Evolutionary conservation across 2,888 invertebrate genomes (phyloP).

Genomic region (Drosophila picticornis): DNA sequence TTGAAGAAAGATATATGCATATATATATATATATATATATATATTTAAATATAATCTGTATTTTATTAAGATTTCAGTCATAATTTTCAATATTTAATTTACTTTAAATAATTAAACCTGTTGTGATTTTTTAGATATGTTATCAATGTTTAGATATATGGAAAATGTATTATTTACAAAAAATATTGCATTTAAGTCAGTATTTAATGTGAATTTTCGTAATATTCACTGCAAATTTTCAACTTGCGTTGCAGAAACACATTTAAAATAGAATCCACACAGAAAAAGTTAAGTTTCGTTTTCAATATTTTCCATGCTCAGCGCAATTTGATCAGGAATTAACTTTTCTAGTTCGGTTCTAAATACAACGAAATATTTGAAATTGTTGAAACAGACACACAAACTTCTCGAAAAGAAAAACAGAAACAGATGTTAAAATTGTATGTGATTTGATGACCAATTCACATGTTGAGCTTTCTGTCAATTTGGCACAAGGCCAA

Average conservation of each 20-base stretch:
- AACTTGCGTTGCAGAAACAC: neutral
- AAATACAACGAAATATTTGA: neutral
- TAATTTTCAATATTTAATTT: neutral
- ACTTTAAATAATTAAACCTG: neutral
- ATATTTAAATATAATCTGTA: too few relatives aligned
- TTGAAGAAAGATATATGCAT: neutral
- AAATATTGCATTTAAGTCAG: neutral
- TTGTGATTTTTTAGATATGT: neutral
- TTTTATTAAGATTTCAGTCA: neutral
- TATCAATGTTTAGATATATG: neutral
- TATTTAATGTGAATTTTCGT: neutral
- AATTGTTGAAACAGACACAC: neutral
- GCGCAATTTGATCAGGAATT: neutral
- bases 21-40: too few relatives aligned
- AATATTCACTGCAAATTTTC: neutral
- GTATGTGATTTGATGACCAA: constrained; percentile 11
- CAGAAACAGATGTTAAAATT: constrained; percentile 20
- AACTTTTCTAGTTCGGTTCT: accelerated
- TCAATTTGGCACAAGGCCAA: constrained; percentile 19
- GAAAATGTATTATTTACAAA: neutral
- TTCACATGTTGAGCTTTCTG: neutral
- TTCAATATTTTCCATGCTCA: neutral
- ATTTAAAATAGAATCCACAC: neutral
- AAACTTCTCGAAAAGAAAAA: neutral
- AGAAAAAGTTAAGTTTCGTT: neutral